Percentiles rank a stretch among this genome's conserved stretches.
These are phyloP conservation scores for Heliconius hermathena DNA, from an alignment of 1,140 invertebrate species.

Conservation along the genomic window DNA sequence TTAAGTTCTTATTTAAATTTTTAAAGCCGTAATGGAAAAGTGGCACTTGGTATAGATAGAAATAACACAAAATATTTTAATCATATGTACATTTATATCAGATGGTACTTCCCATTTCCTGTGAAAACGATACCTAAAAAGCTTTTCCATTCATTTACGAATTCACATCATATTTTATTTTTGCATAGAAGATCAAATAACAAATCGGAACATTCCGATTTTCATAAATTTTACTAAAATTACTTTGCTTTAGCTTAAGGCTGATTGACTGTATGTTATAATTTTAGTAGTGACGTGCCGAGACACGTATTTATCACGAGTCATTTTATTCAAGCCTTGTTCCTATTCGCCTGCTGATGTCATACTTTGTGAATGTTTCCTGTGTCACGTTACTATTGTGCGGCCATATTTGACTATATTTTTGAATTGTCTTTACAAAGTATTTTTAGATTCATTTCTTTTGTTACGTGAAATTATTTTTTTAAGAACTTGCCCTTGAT, in stretches of 20 bases:
- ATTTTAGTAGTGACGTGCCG: constrained; percentile 19
- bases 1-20: not conserved
- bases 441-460: not conserved
- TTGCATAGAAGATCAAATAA: not conserved
- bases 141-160: not conserved
- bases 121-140: not conserved
- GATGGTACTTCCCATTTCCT: not conserved
- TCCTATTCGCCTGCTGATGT: constrained; percentile 19
- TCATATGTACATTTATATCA: too few species aligned
- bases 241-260: not conserved
- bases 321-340: constrained; percentile 25
- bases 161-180: not conserved
- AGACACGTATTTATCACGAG: constrained; percentile 31
- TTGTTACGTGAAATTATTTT: not conserved
- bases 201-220: not conserved
- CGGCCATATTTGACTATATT: not conserved
- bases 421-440: not conserved
- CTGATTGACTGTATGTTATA: constrained; percentile 7
- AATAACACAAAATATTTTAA: too few species aligned
- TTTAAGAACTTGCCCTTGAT: not conserved
- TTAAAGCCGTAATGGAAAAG: not conserved
- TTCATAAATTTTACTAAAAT: not conserved
- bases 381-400: constrained; percentile 16
- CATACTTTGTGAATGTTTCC: constrained; percentile 27
- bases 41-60: too few species aligned